Conservation (phyloP, 2,113 vertebrate species). For the Terrapene triunguis region DNA sequence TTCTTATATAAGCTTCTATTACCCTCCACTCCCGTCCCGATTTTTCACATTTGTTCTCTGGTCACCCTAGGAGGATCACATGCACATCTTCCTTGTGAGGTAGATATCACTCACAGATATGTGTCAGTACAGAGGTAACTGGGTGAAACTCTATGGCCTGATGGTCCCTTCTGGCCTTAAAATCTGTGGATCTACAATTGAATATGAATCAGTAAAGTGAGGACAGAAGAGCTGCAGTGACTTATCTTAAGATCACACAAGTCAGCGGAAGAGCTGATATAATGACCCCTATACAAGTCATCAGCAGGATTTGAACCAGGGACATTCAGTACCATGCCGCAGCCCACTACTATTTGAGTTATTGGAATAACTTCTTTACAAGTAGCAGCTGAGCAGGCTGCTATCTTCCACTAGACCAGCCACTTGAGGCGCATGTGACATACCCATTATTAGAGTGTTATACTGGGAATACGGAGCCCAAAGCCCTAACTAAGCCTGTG, state of each 20-base stretch:
- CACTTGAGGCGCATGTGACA: not conserved
- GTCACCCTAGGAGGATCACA: not conserved
- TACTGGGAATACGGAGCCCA: not conserved
- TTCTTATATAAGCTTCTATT: too few species aligned
- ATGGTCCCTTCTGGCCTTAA: not conserved
- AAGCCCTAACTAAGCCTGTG: not conserved
- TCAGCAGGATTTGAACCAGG: not conserved
- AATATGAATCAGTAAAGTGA: not conserved
- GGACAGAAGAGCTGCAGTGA: not conserved
- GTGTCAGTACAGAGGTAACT: not conserved
- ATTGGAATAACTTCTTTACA: not conserved
- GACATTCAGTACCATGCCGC: not conserved
- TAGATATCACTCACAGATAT: constrained; percentile 4
- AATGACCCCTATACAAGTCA: not conserved
- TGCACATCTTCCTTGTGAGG: not conserved
- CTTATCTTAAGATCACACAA: not conserved
- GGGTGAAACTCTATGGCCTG: not conserved
- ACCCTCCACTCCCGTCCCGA: too few species aligned
- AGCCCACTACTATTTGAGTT: not conserved
- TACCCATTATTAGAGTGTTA: not conserved
- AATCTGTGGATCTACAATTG: not conserved
- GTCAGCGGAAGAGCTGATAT: not conserved
- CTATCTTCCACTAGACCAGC: not conserved
- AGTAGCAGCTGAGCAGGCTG: not conserved
- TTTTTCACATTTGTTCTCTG: too few species aligned